These are phyloP conservation scores for Pseudococcus jackbeardsleyi DNA, from an alignment of 2,888 invertebrate species.

Conservation along the genomic window DNA sequence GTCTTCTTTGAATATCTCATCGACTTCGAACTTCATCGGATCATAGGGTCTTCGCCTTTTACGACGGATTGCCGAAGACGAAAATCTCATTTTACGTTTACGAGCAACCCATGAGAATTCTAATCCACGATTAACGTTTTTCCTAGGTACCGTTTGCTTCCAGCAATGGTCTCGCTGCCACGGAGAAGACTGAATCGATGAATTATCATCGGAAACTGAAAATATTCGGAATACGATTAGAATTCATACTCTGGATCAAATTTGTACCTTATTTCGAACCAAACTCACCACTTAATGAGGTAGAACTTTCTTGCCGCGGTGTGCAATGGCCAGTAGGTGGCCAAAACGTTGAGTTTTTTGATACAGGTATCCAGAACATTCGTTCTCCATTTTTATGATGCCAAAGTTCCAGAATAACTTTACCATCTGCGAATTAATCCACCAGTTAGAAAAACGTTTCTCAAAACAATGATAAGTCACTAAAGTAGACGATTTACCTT, in stretches of 20 bases:
- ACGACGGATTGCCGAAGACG: slow-evolving; percentile 71
- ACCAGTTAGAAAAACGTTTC: slow-evolving; percentile 34
- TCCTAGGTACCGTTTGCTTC: slow-evolving; percentile 85
- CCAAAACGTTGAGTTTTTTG: slow-evolving; percentile 82
- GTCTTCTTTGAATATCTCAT: neutral
- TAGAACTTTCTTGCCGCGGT: slow-evolving; percentile 81
- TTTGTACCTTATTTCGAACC: neutral
- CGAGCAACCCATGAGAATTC: slow-evolving; percentile 78
- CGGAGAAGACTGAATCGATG: slow-evolving; percentile 90
- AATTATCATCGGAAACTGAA: slow-evolving; percentile 89
- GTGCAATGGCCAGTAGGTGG: slow-evolving; percentile 77
- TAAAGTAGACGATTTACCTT: slow-evolving; percentile 73
- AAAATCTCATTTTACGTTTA: slow-evolving; percentile 69
- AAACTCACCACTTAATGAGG: slow-evolving; percentile 81
- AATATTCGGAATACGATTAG: slow-evolving; percentile 64
- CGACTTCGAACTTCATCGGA: slow-evolving; percentile 68
- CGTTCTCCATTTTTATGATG: slow-evolving; percentile 84
- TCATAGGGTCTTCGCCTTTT: slow-evolving; percentile 81
- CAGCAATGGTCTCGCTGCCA: slow-evolving; percentile 92
- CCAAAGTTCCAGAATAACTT: slow-evolving; percentile 88
- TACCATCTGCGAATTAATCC: slow-evolving; percentile 79
- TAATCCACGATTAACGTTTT: slow-evolving; percentile 81
- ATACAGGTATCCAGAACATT: slow-evolving; percentile 90
- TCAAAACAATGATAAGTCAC: slow-evolving; percentile 24
- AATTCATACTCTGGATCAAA: neutral